Base-by-base conservation (phyloP, 1,140 invertebrate species). In the Pristionchus pacificus region DNA sequence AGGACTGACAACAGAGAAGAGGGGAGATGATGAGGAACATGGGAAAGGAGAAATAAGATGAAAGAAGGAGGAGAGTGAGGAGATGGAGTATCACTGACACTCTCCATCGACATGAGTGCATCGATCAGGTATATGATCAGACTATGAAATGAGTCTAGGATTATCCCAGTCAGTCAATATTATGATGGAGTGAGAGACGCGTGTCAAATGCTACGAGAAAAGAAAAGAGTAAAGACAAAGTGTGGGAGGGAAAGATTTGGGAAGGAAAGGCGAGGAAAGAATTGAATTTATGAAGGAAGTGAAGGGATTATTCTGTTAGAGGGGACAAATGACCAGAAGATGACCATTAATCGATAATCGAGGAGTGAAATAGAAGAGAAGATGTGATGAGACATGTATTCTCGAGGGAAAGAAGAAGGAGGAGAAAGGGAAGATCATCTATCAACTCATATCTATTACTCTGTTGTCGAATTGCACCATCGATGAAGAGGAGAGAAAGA, bases 231-330 rank as follows among this genome's bases (percentile, higher is more conserved):
- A 2, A 93, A 97, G 0, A 91, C 90, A 90, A 65, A 1, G 65
- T 24, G 33, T 66, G 27, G 68, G 77, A 49, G 77, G 74, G 61
- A 65, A 68, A 28, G 76, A 79, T 38, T 70, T 81, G 14, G 78
- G 57, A 55, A 61, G n/a, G 24, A 15, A 24, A 10, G 58, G 58
- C 15, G 27, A 15, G 28, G 15, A 19, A 19, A 15, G 15, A 62
- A 15, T 19, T 24, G 15, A 62, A 66, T 60, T 68, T 84, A 14
- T 84, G n/a, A 24, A 96, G 3, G 90, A 90, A 1, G 95, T 93
- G 85, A 98, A 98, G 84, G 98, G 98, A 87, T 89, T 98, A 84
- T 91, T 93, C 1, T 85, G 98, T 30, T 94, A 97, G 81, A 98
- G 95, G 91, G 83, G 94, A 97, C 84, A 88, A 88, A 61, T 87